Conservation (phyloP, 2,113 vertebrate species). For the Castor canadensis region DNA sequence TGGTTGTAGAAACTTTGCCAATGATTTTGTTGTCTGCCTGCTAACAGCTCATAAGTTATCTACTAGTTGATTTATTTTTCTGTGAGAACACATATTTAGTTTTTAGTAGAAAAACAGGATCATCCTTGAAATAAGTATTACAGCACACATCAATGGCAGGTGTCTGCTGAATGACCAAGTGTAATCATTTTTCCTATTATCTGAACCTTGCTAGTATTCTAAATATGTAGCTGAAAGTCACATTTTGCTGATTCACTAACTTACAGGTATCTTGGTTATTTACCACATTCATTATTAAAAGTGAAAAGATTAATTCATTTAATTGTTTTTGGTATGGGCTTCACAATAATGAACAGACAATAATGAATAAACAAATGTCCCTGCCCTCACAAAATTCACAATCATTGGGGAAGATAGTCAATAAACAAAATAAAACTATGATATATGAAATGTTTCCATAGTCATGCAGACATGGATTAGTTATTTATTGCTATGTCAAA, state of each 20-base stretch:
- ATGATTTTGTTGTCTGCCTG: neutral
- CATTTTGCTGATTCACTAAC: neutral
- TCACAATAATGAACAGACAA: neutral
- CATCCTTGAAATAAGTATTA: neutral
- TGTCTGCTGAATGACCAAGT: neutral
- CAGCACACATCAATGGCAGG: neutral
- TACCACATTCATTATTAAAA: conserved; percentile 22
- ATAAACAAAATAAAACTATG: neutral
- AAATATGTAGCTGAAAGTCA: neutral
- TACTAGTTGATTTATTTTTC: neutral
- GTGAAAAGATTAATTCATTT: conserved; percentile 7
- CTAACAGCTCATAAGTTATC: neutral
- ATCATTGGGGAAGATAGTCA: neutral
- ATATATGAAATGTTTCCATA: neutral
- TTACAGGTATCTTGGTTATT: neutral
- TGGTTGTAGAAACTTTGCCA: neutral
- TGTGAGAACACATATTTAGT: neutral
- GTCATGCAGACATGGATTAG: neutral
- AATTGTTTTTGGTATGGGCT: neutral
- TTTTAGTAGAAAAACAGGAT: neutral
- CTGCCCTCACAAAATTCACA: neutral
- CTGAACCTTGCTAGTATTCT: neutral
- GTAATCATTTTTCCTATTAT: neutral
- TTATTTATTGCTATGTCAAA: neutral
- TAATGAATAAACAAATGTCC: neutral